Percentiles rank a stretch among this genome's conserved stretches.
Conservation (phyloP, 1,140 invertebrate genomes). For the Formica selysi region DNA sequence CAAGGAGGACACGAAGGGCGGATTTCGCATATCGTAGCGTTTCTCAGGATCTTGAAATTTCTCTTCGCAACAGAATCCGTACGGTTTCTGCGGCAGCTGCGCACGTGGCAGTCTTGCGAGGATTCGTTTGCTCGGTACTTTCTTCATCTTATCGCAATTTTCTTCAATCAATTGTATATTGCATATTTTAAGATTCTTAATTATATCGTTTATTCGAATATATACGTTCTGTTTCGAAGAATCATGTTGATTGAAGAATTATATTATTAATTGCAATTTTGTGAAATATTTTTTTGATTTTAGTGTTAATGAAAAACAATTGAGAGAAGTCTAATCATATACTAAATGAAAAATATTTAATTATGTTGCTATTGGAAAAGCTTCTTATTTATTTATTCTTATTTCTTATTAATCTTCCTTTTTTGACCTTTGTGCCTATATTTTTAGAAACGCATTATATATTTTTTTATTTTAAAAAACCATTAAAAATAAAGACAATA, state of each 20-base stretch:
- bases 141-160: constrained; percentile 41
- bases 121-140: not conserved
- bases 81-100: constrained; percentile 71
- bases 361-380: not conserved
- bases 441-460: too few species aligned
- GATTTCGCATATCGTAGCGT: constrained; percentile 39
- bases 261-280: not conserved
- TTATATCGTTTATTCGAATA: too few species aligned
- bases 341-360: constrained; percentile 5
- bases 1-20: constrained; percentile 51
- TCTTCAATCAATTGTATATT: not conserved
- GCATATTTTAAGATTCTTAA: not conserved
- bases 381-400: not conserved
- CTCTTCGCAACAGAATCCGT: constrained; percentile 80
- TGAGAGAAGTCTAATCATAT: not conserved
- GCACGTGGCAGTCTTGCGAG: not conserved
- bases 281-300: not conserved
- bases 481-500: too few species aligned
- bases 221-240: not conserved
- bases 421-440: not conserved
- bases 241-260: not conserved
- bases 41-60: constrained; percentile 69
- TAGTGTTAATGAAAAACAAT: not conserved
- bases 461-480: too few species aligned
- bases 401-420: not conserved